Evolutionary conservation across 2,888 invertebrate species (phyloP).

Genomic region (Pristionchus maxplancki): DNA sequence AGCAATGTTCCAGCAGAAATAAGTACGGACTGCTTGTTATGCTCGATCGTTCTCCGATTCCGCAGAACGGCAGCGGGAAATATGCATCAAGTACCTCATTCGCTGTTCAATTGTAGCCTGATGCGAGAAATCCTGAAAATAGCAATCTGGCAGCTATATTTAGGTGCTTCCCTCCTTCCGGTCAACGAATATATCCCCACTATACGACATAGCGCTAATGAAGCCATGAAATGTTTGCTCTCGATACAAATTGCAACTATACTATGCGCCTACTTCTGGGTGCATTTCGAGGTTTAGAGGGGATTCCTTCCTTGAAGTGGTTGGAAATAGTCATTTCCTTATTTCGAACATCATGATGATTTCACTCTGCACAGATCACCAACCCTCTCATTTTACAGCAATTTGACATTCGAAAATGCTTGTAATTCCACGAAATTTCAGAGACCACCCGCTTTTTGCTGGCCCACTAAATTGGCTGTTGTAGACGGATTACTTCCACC

Average conservation of each 20-base stretch:
- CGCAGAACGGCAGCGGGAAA: not conserved
- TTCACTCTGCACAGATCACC: not conserved
- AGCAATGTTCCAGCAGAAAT: no score
- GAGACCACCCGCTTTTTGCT: not conserved
- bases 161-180: slow-evolving; percentile 7
- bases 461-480: not conserved
- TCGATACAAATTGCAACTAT: not conserved
- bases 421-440: not conserved
- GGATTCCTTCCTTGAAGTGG: not conserved
- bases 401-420: not conserved
- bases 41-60: not conserved
- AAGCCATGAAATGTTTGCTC: not conserved
- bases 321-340: no score
- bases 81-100: not conserved
- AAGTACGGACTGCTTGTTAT: not conserved
- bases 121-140: not conserved
- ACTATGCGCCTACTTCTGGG: not conserved
- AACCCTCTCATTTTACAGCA: not conserved
- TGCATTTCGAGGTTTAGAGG: not conserved
- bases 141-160: slow-evolving; percentile 12
- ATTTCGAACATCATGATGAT: not conserved
- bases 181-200: not conserved
- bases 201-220: slow-evolving; percentile 19
- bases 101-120: not conserved
- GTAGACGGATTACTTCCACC: not conserved